Evolutionary conservation across 1,140 invertebrate genomes (phyloP).

Genomic region (Drosophila navojoa): DNA sequence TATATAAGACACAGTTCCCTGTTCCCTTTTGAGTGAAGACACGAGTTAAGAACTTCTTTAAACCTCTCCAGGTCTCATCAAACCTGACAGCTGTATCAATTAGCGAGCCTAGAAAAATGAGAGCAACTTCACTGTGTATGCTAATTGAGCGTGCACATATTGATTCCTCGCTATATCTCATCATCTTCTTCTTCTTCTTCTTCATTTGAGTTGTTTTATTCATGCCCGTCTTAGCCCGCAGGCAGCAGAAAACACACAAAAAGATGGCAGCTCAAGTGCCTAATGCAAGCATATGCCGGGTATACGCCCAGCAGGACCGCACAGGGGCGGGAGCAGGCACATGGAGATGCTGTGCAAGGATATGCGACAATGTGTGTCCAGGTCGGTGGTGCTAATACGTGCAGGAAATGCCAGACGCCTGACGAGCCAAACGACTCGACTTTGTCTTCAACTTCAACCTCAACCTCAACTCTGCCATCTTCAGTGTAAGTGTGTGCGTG

Average conservation of each 20-base stretch:
- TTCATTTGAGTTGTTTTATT: not conserved
- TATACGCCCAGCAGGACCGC: not conserved
- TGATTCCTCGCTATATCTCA: no score
- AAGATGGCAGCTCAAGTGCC: conserved; percentile 7
- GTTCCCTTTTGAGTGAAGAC: no score
- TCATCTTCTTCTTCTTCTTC: no score
- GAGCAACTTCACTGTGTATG: no score
- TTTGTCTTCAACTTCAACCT: conserved; percentile 18
- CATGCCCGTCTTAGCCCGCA: not conserved
- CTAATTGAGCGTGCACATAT: no score
- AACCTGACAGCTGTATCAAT: no score
- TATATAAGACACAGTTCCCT: no score
- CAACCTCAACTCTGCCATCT: conserved; percentile 7
- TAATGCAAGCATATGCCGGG: conserved; percentile 18
- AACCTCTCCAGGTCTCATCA: no score
- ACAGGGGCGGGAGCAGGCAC: not conserved
- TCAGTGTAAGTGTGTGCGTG: not conserved
- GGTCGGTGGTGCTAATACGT: conserved; percentile 12
- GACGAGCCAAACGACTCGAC: conserved; percentile 9
- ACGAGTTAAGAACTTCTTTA: no score
- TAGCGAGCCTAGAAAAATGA: no score
- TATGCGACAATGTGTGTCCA: not conserved
- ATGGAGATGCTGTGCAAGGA: not conserved
- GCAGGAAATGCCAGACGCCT: conserved; percentile 12
- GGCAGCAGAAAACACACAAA: not conserved